A percentile compares a stretch with the other conserved stretches of the same genome.
Evolutionary conservation across 2,797 vertebrate genomes (phyloP).

Genomic region (Pseudochaenichthys georgianus): DNA sequence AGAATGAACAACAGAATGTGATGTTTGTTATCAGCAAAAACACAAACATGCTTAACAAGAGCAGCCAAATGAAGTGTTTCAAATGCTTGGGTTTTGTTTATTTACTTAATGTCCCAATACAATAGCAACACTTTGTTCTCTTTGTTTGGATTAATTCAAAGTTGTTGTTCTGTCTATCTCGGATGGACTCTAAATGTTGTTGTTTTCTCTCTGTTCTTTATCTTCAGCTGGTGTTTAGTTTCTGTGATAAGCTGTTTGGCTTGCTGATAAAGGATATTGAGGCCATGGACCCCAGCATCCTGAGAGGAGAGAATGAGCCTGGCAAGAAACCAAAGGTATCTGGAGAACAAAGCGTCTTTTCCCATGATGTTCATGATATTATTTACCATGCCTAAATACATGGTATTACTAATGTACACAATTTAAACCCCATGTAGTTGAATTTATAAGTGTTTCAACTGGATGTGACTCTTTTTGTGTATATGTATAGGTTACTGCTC

Average conservation of each 20-base stretch:
- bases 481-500: background rate
- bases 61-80: no score
- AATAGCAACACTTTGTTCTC: fast-evolving
- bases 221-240: slow-evolving; percentile 91
- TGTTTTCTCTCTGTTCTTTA: background rate
- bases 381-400: background rate
- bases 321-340: slow-evolving; percentile 91
- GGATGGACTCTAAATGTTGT: no score
- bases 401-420: fast-evolving
- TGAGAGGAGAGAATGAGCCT: slow-evolving; percentile 85
- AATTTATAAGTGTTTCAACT: background rate
- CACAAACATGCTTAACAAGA: background rate
- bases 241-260: slow-evolving; percentile 91
- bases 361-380: background rate
- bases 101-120: background rate
- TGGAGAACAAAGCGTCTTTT: background rate
- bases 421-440: background rate
- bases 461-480: background rate
- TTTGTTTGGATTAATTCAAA: background rate
- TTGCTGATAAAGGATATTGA: slow-evolving; percentile 93
- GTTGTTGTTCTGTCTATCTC: background rate
- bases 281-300: slow-evolving; percentile 94
- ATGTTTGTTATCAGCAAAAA: background rate
- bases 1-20: no score
- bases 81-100: background rate